These are phyloP conservation scores for Danio albolineatus DNA, from an alignment of 2,797 vertebrate species.

Conservation along the genomic window DNA sequence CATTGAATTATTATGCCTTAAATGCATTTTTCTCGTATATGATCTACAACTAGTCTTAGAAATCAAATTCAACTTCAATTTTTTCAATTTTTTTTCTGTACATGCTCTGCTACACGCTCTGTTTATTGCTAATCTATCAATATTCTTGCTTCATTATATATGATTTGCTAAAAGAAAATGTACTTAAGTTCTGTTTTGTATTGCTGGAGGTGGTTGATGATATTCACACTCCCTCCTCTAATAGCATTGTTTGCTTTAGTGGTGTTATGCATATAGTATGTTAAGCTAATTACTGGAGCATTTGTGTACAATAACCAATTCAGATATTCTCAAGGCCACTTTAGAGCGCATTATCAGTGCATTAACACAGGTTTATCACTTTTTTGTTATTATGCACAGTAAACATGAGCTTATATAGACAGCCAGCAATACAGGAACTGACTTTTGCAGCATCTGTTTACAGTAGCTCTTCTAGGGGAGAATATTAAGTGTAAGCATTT, in stretches of 20 bases:
- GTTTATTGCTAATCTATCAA: too few relatives aligned
- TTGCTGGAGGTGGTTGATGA: background rate
- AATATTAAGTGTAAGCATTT: background rate
- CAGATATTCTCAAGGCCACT: conserved; percentile 31
- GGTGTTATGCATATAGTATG: background rate
- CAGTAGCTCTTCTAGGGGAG: background rate
- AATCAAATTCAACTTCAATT: background rate
- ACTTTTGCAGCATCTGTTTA: background rate
- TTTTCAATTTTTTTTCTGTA: background rate
- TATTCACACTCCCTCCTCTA: background rate
- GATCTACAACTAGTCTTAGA: too few relatives aligned
- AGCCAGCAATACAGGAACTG: conserved; percentile 8
- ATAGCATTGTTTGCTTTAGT: background rate
- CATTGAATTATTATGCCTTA: too few relatives aligned
- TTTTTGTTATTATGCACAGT: conserved; percentile 8
- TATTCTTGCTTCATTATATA: background rate
- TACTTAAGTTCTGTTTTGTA: background rate
- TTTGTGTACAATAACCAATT: conserved; percentile 51
- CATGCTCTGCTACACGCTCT: too few relatives aligned
- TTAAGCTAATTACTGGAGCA: background rate
- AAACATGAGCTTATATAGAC: conserved; percentile 10
- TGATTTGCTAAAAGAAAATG: background rate
- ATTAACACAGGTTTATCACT: conserved; percentile 38
- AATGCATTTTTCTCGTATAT: too few relatives aligned
- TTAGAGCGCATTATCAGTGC: conserved; percentile 7